Percentiles rank a stretch among this genome's conserved stretches.
Conservation (phyloP, 2,888 invertebrate genomes). For the Monoplex corrugatus region DNA sequence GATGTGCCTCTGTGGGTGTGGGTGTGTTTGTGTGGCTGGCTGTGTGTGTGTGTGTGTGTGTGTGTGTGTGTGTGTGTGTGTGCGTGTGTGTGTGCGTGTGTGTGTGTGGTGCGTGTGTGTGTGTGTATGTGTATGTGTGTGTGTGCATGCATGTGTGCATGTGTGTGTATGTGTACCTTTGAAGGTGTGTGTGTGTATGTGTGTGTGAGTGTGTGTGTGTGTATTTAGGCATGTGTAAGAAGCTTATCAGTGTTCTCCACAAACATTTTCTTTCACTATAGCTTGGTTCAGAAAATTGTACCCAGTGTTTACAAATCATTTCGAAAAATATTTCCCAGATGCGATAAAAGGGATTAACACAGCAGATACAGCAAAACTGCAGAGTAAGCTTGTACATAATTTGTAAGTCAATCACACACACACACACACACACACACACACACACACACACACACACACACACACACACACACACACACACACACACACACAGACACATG, state of each 20-base stretch:
- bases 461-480: neutral
- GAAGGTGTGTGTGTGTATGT: neutral
- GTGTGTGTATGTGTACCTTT: neutral
- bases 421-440: constrained; percentile 20
- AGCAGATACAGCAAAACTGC: no score
- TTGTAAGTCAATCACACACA: neutral
- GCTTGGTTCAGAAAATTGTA: no score
- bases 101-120: constrained; percentile 22
- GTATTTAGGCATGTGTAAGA: neutral
- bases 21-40: neutral
- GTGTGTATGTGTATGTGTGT: constrained; percentile 36
- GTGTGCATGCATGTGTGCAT: constrained; percentile 12
- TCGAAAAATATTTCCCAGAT: no score
- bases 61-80: neutral
- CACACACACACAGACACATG: neutral
- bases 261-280: no score
- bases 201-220: neutral
- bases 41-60: neutral
- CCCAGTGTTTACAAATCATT: no score
- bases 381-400: neutral
- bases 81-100: constrained; percentile 11
- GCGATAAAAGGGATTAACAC: no score
- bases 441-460: constrained; percentile 30
- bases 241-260: no score
- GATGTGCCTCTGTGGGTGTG: neutral